Base-by-base conservation (phyloP, 2,888 invertebrate genomes). In the Hoplodrina ambigua region DNA sequence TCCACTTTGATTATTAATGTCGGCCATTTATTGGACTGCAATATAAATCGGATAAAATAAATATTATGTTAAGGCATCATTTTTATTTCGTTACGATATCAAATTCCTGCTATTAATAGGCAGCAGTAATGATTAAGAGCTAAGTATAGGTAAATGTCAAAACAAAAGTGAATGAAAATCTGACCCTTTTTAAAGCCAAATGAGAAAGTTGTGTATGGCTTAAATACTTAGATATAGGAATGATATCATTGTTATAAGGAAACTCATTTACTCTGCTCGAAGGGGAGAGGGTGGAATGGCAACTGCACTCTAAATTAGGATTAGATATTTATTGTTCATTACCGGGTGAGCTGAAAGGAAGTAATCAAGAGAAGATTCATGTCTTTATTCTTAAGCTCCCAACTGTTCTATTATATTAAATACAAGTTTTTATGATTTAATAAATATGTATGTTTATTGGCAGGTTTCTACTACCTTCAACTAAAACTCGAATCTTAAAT, bases 1-100 rank as follows among this genome's bases (percentile, higher is more conserved):
- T 92, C 91, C 89, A 89, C 89, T 90, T 89, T 90, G 89, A 91
- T 93, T 92, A 93, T 93, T 92, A 92, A 93, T 91, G 91, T 88
- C 87, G 87, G 87, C 80, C 88, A 88, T 93, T 92, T 93, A 93
- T 92, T 92, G 89, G 78, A 74, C 83, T 82, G 87, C 87, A 85
- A 88, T 92, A 91, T 90, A 90, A 90, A 84, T 86, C 81, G 84
- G 83, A 86, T 88, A 87, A 90, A 89, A 90, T 90, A 90, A 90
- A 90, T 90, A 89, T 90, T 85, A 82, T 82, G 80, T 80, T 85
- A 82, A 80, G 81, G 80, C 75, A 84, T 86, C 75, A 75, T 71
- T 79, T 79, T 84, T 77, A 74, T 83, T 72, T 57, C 30, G 20
- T 69, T 59, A 50, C 68, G 44, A 67, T 83, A 71, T 62, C 49